Evolutionary conservation across 2,888 invertebrate species (phyloP).

Genomic region (Drosophila pseudotakahashii): DNA sequence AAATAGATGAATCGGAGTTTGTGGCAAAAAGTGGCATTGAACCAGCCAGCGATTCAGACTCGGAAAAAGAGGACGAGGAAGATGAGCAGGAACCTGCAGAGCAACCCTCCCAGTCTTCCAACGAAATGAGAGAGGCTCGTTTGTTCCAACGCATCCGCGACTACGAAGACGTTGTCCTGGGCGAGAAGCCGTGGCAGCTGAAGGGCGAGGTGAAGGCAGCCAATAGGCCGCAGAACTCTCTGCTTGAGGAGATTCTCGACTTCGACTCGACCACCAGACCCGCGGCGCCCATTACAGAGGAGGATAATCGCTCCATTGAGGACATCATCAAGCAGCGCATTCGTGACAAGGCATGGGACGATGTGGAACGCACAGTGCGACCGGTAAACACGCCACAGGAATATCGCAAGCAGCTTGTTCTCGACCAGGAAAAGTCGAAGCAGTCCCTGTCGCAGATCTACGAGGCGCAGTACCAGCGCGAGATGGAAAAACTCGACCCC

Average conservation of each 20-base stretch:
- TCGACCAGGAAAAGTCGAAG: constrained; percentile 98
- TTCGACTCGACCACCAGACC: constrained; percentile 93
- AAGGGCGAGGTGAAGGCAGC: constrained; percentile 94
- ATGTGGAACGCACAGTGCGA: constrained; percentile 94
- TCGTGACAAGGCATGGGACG: constrained; percentile 97
- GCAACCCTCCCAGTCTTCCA: constrained; percentile 86
- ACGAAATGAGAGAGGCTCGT: constrained; percentile 90
- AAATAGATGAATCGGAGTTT: constrained; percentile 63
- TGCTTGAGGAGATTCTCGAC: constrained; percentile 95
- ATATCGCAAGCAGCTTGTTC: constrained; percentile 93
- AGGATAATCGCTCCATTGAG: constrained; percentile 94
- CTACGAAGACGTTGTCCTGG: constrained; percentile 89
- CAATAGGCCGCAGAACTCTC: constrained; percentile 94
- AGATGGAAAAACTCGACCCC: constrained; percentile 85
- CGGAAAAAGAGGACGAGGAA: constrained; percentile 54
- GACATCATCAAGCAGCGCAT: constrained; percentile 96
- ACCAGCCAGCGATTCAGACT: constrained; percentile 62
- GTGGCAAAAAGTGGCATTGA: constrained; percentile 67
- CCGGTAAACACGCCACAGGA: constrained; percentile 92
- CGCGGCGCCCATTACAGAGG: constrained; percentile 96
- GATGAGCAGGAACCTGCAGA: constrained; percentile 40
- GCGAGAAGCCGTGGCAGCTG: constrained; percentile 96
- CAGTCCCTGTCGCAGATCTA: constrained; percentile 96
- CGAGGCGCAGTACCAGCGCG: constrained; percentile 92
- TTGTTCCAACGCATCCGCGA: constrained; percentile 88